Evolutionary conservation across 2,113 vertebrate genomes (phyloP), one percentile per base, ranked within the genome.

Genomic region (Desmodus rotundus): DNA sequence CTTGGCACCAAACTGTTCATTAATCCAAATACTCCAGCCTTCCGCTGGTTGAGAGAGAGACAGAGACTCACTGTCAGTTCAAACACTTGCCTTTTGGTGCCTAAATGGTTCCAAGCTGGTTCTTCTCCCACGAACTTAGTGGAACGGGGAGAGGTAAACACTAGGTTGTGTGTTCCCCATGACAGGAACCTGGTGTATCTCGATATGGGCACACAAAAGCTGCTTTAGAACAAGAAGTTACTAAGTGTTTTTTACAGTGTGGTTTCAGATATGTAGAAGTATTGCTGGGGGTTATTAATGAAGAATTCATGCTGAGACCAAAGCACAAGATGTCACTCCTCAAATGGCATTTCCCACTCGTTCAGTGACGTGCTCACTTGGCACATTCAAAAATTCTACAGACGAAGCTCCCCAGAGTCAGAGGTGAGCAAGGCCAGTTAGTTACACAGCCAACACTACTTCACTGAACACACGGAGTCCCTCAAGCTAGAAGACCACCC

Each of bases 1-100:
- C 89, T 95, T 94, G 96, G 93, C 97, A 93, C 87, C 13, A 9
- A 87, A 54, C 45, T 73, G 61, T 93, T 96, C 96, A 84, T 84
- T 95, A 95, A 93, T 96, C 94, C 94, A 94, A 86, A 93, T 24
- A 52, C 58, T 26, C 43, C 7, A 63, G 87, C 38, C 81, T 77
- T 83, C 91, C 78, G 93, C 91, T 22, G 50, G 65, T 96, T 22
- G 24, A 26, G 81, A 88, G 76, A 72, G 16, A 87, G 36, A 78
- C 47, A 38, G 22, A 86, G 86, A 56, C 65, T n/a, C 63, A 0
- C 89, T 93, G 67, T 97, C 65, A 1, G 43, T 84, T 95, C 74
- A 76, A 7, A 83, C 95, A 74, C 52, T 90, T 83, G 87, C 81
- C 84, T 19, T 88, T 86, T 87, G 94, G 65, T 83, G 41, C 58